Evolutionary conservation across 2,888 invertebrate genomes (phyloP), one percentile per base, ranked within the genome.

Genomic region (Pachymerium ferrugineum): DNA sequence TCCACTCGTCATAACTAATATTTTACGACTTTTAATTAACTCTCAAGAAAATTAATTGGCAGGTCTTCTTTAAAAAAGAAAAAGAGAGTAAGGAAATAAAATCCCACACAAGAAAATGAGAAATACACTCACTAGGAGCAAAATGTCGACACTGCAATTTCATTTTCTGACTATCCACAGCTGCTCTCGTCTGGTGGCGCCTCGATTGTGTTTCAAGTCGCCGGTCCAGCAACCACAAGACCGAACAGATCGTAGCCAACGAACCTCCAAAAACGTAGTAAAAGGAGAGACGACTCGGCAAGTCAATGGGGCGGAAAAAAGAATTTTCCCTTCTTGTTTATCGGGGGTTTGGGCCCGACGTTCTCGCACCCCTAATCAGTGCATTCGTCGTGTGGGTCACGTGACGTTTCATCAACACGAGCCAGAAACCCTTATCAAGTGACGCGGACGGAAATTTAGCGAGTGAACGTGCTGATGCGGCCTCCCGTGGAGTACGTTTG

Each of bases 21-120:
- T 47, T 47, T 47, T 47, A 47, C 47, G 47, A 47, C 47, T 47
- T 47, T 47, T 47, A 47, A 47, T 47, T 47, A 47, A 47, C 47
- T 47, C 22, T 47, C 19, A 19, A 14, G 47, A 16, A 47, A 47
- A 47, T 47, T 47, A 47, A 47, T 47, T 14, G 47, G 47, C 47
- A 47, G 14, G 19, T 47, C 47, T 8, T 19, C 47, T 47, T 47
- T 47, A 47, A 47, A 47, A 47, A 47, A n/a, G n/a, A n/a, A n/a
- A n/a, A n/a, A n/a, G n/a, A n/a, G n/a, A n/a, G 47, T 19, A 47
- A 10, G 47, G 47, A 47, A 47, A 47, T 47, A 47, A 47, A 47
- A 47, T 19, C 19, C 47, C 14, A 19, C 6, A 19, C 47, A 16
- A 47, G 47, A 47, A 47, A 47, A 47, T 16, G 47, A 47, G 47